A percentile compares a stretch with the other conserved stretches of the same genome.
These are phyloP conservation scores for Bufotes viridis DNA, from an alignment of 2,797 vertebrate species.

Conservation along the genomic window DNA sequence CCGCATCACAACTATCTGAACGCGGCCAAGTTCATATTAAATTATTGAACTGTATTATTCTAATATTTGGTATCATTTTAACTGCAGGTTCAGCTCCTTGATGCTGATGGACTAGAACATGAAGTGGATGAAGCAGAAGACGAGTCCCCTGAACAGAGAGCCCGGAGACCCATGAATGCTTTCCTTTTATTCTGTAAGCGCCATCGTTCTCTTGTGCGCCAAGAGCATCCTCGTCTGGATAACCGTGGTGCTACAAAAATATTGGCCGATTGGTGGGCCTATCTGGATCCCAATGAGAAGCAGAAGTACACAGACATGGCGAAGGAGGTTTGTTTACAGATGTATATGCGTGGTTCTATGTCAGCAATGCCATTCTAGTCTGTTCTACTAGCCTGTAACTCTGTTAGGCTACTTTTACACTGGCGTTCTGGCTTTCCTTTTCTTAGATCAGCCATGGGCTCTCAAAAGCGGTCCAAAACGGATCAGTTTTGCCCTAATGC, in stretches of 20 bases:
- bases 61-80: not conserved
- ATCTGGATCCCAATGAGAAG: constrained; percentile 96
- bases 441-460: too few species aligned
- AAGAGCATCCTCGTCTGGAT: constrained; percentile 96
- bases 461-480: too few species aligned
- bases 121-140: constrained; percentile 84
- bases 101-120: constrained; percentile 78
- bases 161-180: constrained; percentile 97
- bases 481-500: too few species aligned
- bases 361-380: not conserved
- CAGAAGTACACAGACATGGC: constrained; percentile 99
- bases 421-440: too few species aligned
- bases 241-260: constrained; percentile 99
- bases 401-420: too few species aligned
- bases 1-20: too few species aligned
- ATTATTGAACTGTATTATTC: not conserved
- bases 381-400: not conserved
- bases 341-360: not conserved
- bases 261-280: constrained; percentile 98
- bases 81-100: constrained; percentile 80
- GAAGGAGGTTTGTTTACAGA: constrained; percentile 86
- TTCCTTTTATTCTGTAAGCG: constrained; percentile 99
- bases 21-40: too few species aligned
- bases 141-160: constrained; percentile 90
- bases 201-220: constrained; percentile 96